Conservation (phyloP, 2,888 invertebrate genomes). For the Drosophila leonis region DNA sequence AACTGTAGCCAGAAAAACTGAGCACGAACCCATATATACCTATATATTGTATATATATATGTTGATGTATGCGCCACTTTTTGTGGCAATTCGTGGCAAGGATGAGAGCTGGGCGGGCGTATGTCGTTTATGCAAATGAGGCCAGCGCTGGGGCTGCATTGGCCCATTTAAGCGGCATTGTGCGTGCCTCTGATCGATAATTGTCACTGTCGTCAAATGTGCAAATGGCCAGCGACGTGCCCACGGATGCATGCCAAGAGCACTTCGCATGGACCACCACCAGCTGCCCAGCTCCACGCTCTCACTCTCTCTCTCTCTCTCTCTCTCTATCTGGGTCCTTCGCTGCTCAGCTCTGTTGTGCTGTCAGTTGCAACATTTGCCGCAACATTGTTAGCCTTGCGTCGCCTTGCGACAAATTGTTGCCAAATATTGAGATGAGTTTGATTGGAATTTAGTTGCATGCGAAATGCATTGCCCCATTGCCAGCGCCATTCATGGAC, state of each 20-base stretch:
- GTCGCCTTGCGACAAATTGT: conserved; percentile 51
- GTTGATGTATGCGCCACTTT: conserved; percentile 26
- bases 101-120: background rate
- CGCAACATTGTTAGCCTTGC: conserved; percentile 45
- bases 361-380: conserved; percentile 33
- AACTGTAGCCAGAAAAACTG: conserved; percentile 19
- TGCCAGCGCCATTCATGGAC: conserved; percentile 11
- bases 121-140: conserved; percentile 77
- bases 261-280: background rate
- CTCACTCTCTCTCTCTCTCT: too few relatives aligned
- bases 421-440: conserved; percentile 59
- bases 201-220: conserved; percentile 69
- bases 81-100: conserved; percentile 20
- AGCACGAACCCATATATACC: conserved; percentile 7
- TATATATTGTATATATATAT: conserved; percentile 7
- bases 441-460: conserved; percentile 58
- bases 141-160: conserved; percentile 66
- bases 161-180: conserved; percentile 73
- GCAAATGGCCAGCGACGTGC: conserved; percentile 56
- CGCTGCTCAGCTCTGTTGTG: background rate
- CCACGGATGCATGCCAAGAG: conserved; percentile 12
- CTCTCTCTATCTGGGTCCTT: too few relatives aligned
- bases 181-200: conserved; percentile 75
- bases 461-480: conserved; percentile 4
- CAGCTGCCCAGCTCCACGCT: background rate